Conservation (phyloP, 2,888 invertebrate species). For the Drosophila nr. perissopoda region DNA sequence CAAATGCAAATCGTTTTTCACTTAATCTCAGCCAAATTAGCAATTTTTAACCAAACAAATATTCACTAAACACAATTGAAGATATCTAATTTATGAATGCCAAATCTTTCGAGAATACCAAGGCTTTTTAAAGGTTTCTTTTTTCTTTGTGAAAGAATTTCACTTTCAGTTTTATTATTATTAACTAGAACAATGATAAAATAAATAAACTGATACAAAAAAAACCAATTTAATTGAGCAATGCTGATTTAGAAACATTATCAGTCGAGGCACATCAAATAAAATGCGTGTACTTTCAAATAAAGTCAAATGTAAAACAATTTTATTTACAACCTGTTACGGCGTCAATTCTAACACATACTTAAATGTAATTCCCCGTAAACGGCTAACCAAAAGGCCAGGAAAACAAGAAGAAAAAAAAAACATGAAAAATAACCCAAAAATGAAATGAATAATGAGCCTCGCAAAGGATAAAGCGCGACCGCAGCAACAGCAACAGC, state of each 20-base stretch:
- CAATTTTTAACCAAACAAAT: neutral
- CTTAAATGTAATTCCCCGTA: conserved; percentile 76
- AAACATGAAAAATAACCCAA: conserved; percentile 51
- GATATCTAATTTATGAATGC: no score
- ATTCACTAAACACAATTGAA: neutral
- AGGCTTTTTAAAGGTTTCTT: neutral
- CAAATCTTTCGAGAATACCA: neutral
- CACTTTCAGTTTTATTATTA: neutral
- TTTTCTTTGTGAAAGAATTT: neutral
- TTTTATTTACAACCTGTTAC: conserved; percentile 78
- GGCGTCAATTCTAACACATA: conserved; percentile 78
- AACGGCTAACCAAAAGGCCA: conserved; percentile 47
- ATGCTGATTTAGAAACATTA: neutral
- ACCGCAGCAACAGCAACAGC: conserved; percentile 39
- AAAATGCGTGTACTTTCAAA: conserved; percentile 15
- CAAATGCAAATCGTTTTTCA: neutral
- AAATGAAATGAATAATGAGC: conserved; percentile 58
- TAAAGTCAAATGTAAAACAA: conserved; percentile 54
- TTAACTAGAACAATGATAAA: neutral
- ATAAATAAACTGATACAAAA: neutral
- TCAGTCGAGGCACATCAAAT: neutral
- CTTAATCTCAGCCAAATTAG: neutral
- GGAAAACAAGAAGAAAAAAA: conserved; percentile 29
- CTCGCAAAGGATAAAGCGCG: conserved; percentile 70
- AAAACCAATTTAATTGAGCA: neutral